Base-by-base conservation (phyloP, 2,113 vertebrate species). In the Microtus richardsoni region DNA sequence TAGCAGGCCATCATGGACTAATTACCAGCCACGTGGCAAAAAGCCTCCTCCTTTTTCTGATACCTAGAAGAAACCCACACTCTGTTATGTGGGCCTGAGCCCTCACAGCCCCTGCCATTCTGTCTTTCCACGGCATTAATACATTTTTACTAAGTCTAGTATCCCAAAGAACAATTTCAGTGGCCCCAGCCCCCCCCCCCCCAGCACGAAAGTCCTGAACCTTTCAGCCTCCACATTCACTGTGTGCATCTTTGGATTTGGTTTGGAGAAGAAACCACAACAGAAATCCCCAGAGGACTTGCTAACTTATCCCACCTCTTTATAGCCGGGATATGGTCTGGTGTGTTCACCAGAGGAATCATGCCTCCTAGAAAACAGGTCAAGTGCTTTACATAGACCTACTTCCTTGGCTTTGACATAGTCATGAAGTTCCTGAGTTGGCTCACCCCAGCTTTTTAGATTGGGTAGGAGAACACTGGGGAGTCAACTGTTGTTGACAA, bases 381-480 rank as follows among this genome's bases (percentile, higher is more conserved):
- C 28, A 52, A 70, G 11, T n/a, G 9, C 44, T 47, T 68, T 36
- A 30, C 95, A 41, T 97, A 99, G 99, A 99, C 99, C 30, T 99
- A 99, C 95, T 99, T 99, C 98, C 99, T 99, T 96, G 99, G 99
- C 89, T 99, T 99, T 96, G 99, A 99, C 98, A 62, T 99, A 0
- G 99, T 99, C 60, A 99, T 99, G 99, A 99, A 99, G 98, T 99
- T 99, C 97, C 98, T 99, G 89, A 99, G 99, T 98, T 99, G 99
- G 99, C 0, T 98, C 66, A 14, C 13, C 30, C 30, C 1, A 97
- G 97, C 93, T 95, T 99, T 77, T 99, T 98, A 99, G 93, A 89
- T 86, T 88, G 95, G 93, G 2, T 24, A 47, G 64, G 93, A 91
- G 82, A 94, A 71, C 75, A 1, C 68, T 54, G 85, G 36, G 39